These are phyloP conservation scores for Trichosurus vulpecula DNA, from an alignment of 2,797 vertebrate genomes.

Conservation along the genomic window DNA sequence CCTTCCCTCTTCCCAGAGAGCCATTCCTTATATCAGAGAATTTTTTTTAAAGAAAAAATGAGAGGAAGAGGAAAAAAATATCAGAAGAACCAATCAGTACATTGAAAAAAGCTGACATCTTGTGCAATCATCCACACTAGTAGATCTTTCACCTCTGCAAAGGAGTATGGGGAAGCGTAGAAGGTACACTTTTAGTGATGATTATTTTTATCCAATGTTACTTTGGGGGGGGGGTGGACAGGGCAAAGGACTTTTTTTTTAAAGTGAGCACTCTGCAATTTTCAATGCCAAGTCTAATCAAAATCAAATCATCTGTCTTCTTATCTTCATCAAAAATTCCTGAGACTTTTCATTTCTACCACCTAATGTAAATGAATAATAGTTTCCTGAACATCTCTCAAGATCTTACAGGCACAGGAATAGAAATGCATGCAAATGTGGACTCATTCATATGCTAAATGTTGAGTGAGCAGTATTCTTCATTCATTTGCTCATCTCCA, in stretches of 20 bases:
- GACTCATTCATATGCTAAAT: background rate
- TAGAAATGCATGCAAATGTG: background rate
- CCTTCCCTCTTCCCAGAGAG: background rate
- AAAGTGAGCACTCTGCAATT: background rate
- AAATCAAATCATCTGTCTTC: background rate
- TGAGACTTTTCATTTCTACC: background rate
- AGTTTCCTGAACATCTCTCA: background rate
- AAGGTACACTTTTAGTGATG: background rate
- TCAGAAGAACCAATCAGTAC: background rate
- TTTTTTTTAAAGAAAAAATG: background rate
- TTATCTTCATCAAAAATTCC: background rate
- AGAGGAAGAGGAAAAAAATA: background rate
- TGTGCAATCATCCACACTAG: background rate
- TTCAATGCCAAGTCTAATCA: background rate
- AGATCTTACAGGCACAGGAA: background rate
- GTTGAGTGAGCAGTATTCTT: background rate
- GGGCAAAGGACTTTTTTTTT: background rate
- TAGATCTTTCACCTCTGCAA: background rate
- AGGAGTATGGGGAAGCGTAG: background rate
- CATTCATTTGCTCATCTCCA: accelerated
- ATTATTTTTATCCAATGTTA: background rate
- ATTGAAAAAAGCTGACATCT: background rate
- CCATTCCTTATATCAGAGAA: background rate
- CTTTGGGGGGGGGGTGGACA: too few relatives aligned
- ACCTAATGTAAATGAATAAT: background rate